Base-by-base conservation (phyloP, 2,888 invertebrate species). In the Nomada flava region DNA sequence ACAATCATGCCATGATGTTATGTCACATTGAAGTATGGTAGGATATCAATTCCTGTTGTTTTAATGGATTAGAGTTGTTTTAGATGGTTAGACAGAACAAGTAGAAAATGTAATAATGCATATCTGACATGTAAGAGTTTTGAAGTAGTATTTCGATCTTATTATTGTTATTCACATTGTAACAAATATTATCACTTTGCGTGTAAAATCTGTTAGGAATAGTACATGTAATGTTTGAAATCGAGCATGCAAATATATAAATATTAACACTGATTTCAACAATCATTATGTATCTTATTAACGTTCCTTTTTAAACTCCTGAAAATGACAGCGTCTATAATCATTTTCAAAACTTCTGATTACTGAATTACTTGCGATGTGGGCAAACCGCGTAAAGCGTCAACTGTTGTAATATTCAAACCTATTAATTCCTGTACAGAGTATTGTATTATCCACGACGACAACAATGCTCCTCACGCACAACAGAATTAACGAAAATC, bases 121-220 rank as follows among this genome's bases (percentile, higher is more conserved):
- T 92, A 93, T 93, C 93, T 93, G 93, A 93, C 93, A 92, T 88
- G 91, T 92, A 93, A 93, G 93, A 93, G 93, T 93, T 93, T 93
- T 93, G 93, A 93, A 82, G 78, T 89, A 81, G 77, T 71, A 53
- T 52, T 72, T 80, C 44, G 64, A 82, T 73, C 55, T 57, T 57
- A 20, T 72, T 50, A 23, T 55, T 20, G 11, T 59, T 36, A 55
- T 23, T 55, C 55, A 53, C 47, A 60, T 20, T 42, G 50, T 7
- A 26, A 52, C 69, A 55, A 76, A 68, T 23, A 50, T 47, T 76
- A 64, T 60, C 44, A 68, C 71, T 57, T 53, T 63, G 36, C 36
- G 69, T 68, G 60, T 80, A 74, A 55, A 72, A 50, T 63, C 63
- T 76, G 59, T 80, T 72, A 74, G 71, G 65, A 64, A 53, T 42